Evolutionary conservation across 1,140 invertebrate genomes (phyloP).

Genomic region (Eumeta japonica): DNA sequence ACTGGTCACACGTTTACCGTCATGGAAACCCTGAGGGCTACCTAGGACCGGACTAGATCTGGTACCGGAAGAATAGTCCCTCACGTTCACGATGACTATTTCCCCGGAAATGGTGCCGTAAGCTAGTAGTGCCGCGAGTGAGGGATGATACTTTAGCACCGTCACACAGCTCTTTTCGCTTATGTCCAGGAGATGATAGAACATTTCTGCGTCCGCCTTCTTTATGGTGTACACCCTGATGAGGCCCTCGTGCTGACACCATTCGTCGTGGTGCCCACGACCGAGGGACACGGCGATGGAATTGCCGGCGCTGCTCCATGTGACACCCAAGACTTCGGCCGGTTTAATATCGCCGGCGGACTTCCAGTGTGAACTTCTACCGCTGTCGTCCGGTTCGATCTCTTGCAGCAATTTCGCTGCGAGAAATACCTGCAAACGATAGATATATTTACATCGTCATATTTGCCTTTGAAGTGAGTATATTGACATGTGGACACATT

Average conservation of each 20-base stretch:
- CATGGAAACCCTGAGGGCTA: slow-evolving; percentile 31
- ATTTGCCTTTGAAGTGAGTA: neutral
- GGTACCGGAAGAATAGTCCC: slow-evolving; percentile 12
- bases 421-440: no score
- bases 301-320: slow-evolving; percentile 39
- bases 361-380: neutral
- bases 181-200: slow-evolving; percentile 30
- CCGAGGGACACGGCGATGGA: slow-evolving; percentile 37
- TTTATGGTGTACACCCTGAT: slow-evolving; percentile 34
- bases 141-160: slow-evolving; percentile 34
- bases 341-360: slow-evolving; percentile 28
- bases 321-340: slow-evolving; percentile 22
- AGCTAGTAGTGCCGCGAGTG: slow-evolving; percentile 30
- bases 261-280: slow-evolving; percentile 27
- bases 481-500: neutral
- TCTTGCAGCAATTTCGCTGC: slow-evolving; percentile 30
- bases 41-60: slow-evolving; percentile 24
- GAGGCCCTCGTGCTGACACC: slow-evolving; percentile 33
- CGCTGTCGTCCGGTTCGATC: slow-evolving; percentile 10
- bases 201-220: slow-evolving; percentile 23
- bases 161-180: slow-evolving; percentile 37
- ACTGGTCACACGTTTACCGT: slow-evolving; percentile 22
- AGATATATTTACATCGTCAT: neutral
- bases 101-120: slow-evolving; percentile 39
- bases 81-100: slow-evolving; percentile 33